Conservation (phyloP, 2,888 invertebrate genomes). For the Chalcis sispes region DNA sequence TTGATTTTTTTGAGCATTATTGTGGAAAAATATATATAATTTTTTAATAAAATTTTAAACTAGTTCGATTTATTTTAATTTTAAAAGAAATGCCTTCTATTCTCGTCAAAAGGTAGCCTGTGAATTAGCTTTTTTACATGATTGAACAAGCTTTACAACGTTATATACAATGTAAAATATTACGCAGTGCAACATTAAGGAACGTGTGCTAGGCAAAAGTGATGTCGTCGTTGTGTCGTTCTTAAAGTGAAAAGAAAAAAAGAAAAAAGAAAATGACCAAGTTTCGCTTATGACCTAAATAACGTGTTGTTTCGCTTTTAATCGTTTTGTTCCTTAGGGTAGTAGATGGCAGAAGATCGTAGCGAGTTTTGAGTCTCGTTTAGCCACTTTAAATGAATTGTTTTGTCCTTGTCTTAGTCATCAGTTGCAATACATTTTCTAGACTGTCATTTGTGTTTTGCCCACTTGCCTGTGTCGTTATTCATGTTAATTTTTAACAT, state of each 20-base stretch:
- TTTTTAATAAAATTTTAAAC: neutral
- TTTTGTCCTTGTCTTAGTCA: slow-evolving; percentile 67
- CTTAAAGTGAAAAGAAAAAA: slow-evolving; percentile 17
- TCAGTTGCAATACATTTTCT: slow-evolving; percentile 69
- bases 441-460: slow-evolving; percentile 59
- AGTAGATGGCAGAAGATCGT: slow-evolving; percentile 51
- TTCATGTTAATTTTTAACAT: slow-evolving; percentile 21
- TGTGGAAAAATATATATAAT: too few relatives aligned
- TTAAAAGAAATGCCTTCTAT: slow-evolving; percentile 30
- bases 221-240: slow-evolving; percentile 43
- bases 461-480: slow-evolving; percentile 62
- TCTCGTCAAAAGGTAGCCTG: slow-evolving; percentile 49
- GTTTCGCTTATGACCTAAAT: slow-evolving; percentile 40
- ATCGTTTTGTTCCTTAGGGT: slow-evolving; percentile 44
- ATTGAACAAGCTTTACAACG: slow-evolving; percentile 37
- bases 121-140: slow-evolving; percentile 47
- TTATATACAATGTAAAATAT: slow-evolving; percentile 28
- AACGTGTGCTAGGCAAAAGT: slow-evolving; percentile 31
- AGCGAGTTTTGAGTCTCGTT: slow-evolving; percentile 61
- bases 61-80: neutral
- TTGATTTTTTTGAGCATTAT: neutral
- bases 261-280: too few relatives aligned
- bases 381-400: slow-evolving; percentile 57
- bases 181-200: slow-evolving; percentile 33
- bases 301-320: slow-evolving; percentile 46